Percentiles rank a stretch among this genome's conserved stretches.
These are phyloP conservation scores for Echeneis naucrates DNA, from an alignment of 2,797 vertebrate species.

Conservation along the genomic window DNA sequence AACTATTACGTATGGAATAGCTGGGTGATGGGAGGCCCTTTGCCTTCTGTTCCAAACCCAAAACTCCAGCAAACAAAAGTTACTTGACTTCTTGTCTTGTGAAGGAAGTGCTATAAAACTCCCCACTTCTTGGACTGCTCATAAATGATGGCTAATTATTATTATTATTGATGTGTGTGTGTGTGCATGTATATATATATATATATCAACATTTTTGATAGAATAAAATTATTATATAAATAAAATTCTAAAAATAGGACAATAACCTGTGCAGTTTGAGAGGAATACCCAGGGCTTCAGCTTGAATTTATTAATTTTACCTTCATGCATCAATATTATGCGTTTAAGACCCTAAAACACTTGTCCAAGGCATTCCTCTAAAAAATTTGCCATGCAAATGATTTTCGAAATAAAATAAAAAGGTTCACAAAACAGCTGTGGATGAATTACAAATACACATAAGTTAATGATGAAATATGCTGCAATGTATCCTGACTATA, in stretches of 20 bases:
- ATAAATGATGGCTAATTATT: too few relatives aligned
- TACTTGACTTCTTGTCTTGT: too few relatives aligned
- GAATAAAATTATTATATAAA: too few relatives aligned
- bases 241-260: too few relatives aligned
- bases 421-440: constrained; percentile 38
- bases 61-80: too few relatives aligned
- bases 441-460: constrained; percentile 63
- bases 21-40: too few relatives aligned
- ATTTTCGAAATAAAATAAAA: constrained; percentile 64
- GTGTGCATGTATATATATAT: too few relatives aligned
- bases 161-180: too few relatives aligned
- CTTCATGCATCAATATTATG: constrained; percentile 33
- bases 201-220: constrained; percentile 52
- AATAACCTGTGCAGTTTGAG: constrained; percentile 42
- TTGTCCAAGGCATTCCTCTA: constrained; percentile 30
- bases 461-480: constrained; percentile 76
- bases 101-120: too few relatives aligned
- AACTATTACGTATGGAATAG: too few relatives aligned
- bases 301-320: constrained; percentile 51
- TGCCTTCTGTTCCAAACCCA: too few relatives aligned
- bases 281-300: constrained; percentile 34
- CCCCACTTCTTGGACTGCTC: too few relatives aligned
- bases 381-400: constrained; percentile 39
- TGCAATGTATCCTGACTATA: constrained; percentile 67
- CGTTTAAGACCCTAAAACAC: constrained; percentile 34